Base-by-base conservation (phyloP, 2,797 vertebrate species). In the Serranus cabrilla region DNA sequence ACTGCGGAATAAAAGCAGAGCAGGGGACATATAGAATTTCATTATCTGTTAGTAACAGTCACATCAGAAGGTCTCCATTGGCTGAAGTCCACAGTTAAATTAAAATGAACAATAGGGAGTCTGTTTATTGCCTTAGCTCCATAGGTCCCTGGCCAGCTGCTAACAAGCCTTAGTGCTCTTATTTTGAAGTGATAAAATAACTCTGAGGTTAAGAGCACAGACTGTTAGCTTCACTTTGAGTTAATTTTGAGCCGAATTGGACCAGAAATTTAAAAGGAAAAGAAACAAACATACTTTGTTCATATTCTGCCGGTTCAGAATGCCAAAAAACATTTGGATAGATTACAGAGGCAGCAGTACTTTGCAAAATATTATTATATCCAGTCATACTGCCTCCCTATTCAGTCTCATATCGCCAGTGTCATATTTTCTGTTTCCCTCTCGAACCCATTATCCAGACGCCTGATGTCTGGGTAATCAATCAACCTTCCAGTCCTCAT, bases 201-300 rank as follows among this genome's bases (percentile, higher is more conserved):
- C 23, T 58, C 4, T 11, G 42, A 65, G 11, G 71, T 77, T 64
- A 72, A 56, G 31, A 81, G 37, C 39, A 57, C 49, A 67, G 67
- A 60, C 11, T 37, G 43, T 59, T 73, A 27, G 46, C 45, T 68
- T 75, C 20, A 21, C 25, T 81, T 11, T 70, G 70, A 25, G 47
- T 3, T 8, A 16, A 71, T 64, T 73, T 80, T 50, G n/a, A 75
- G 76, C 62, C 12, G 73, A 82, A 64, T 47, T 64, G 27, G 55
- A 78, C 1, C n/a, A 23, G 27, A 71, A 49, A 72, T 65, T 13
- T 31, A 0, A 47, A 62, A 79, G 58, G 31, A 67, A 40, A 42
- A 62, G 64, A 62, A 52, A 58, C 1, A 47, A 47, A 3, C 5
- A 12, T 20, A n/a, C n/a, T 78, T 50, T 80, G 65, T 49, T 71